Conservation (phyloP, 2,888 invertebrate genomes). For the Seira musarum region DNA sequence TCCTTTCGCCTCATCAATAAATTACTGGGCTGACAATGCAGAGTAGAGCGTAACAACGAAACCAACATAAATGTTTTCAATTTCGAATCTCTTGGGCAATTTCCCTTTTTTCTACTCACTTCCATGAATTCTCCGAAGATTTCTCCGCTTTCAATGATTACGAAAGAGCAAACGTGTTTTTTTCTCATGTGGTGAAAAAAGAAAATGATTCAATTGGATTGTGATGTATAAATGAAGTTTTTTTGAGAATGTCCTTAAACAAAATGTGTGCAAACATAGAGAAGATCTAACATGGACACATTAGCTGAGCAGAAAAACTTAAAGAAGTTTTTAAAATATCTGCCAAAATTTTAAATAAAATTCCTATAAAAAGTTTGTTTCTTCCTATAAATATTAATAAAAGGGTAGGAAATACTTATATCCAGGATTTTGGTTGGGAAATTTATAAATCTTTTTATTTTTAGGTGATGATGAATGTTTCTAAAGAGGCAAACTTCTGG, state of each 20-base stretch:
- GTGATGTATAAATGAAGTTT: no score
- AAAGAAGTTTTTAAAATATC: no score
- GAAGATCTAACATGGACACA: no score
- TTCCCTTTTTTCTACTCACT: conserved; percentile 11
- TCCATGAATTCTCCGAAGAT: conserved; percentile 25
- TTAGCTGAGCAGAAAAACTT: no score
- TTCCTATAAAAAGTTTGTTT: no score
- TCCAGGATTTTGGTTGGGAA: neutral
- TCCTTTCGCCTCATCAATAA: conserved; percentile 50
- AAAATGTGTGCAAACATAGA: no score
- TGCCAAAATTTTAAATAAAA: no score
- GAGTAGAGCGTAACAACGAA: neutral
- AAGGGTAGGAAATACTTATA: neutral
- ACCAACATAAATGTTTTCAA: neutral
- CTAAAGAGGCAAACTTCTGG: neutral
- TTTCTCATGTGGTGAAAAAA: no score
- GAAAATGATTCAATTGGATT: no score
- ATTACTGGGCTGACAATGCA: conserved; percentile 42
- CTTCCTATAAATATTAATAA: no score
- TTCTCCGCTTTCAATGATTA: neutral
- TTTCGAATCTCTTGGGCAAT: conserved; percentile 8
- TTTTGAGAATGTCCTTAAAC: no score
- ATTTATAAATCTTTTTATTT: neutral
- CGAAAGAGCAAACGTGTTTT: no score
- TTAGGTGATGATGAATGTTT: conserved; percentile 56